Conservation (phyloP, 2,113 vertebrate species). For the Leucoraja erinaceus region DNA sequence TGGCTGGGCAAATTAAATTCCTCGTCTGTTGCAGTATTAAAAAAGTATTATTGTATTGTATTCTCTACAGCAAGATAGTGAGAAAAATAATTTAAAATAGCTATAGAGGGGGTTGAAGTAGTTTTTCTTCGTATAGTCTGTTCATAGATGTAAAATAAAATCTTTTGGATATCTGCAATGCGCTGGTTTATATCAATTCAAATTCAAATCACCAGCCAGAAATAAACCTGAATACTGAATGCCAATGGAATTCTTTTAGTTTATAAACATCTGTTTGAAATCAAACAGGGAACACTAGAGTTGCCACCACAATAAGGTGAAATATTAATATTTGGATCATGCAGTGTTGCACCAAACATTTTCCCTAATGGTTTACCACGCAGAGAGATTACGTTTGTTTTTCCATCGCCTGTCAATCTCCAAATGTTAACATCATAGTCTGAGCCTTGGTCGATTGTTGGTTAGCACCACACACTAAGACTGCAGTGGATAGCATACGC, state of each 20-base stretch:
- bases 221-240: not conserved
- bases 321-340: not conserved
- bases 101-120: not conserved
- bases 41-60: no score
- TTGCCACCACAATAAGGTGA: not conserved
- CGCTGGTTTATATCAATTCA: not conserved
- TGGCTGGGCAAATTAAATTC: no score
- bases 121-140: not conserved
- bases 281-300: not conserved
- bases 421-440: not conserved
- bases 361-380: not conserved
- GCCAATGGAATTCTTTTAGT: not conserved
- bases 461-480: not conserved
- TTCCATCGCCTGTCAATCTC: not conserved
- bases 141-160: not conserved
- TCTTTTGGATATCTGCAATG: not conserved
- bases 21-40: no score
- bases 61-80: no score
- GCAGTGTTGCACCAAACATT: not conserved
- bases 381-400: constrained; percentile 16
- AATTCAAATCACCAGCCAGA: not conserved
- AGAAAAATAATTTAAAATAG: no score
- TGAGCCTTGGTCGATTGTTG: not conserved
- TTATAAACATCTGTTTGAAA: not conserved
- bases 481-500: not conserved